These are phyloP conservation scores for Nyctibius grandis DNA, from an alignment of 2,797 vertebrate species.

Conservation along the genomic window DNA sequence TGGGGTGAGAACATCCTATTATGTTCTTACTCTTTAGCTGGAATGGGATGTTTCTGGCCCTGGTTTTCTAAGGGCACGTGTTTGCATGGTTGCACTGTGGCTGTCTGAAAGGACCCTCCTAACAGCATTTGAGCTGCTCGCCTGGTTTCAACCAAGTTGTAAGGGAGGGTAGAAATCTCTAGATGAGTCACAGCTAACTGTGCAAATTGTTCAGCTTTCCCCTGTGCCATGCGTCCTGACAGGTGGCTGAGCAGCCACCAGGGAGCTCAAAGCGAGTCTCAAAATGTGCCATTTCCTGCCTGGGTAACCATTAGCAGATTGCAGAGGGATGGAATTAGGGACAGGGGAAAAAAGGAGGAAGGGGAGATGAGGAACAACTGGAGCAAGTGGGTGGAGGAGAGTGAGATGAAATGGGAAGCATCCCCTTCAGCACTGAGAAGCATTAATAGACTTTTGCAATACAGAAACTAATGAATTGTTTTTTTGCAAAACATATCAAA, in stretches of 20 bases:
- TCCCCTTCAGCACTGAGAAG: background rate
- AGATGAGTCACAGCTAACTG: background rate
- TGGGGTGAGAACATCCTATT: background rate
- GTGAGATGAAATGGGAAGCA: background rate
- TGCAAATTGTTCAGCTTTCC: background rate
- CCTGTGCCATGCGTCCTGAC: fast-evolving
- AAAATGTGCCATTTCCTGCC: background rate
- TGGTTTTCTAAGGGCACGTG: background rate
- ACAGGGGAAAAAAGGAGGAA: fast-evolving
- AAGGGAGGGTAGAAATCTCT: background rate
- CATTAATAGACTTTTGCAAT: background rate
- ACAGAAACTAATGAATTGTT: background rate
- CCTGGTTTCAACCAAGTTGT: background rate
- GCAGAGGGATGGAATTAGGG: background rate
- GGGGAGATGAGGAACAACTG: background rate
- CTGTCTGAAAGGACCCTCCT: background rate
- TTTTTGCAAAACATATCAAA: background rate
- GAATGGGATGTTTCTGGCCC: background rate
- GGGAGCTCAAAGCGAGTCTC: background rate
- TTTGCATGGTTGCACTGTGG: background rate
- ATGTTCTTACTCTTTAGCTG: background rate
- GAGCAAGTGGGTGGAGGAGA: background rate
- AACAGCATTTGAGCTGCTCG: background rate
- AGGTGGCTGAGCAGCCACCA: background rate
- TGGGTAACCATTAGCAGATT: background rate